Conservation (phyloP, 2,888 invertebrate genomes). For the Vanessa cardui region DNA sequence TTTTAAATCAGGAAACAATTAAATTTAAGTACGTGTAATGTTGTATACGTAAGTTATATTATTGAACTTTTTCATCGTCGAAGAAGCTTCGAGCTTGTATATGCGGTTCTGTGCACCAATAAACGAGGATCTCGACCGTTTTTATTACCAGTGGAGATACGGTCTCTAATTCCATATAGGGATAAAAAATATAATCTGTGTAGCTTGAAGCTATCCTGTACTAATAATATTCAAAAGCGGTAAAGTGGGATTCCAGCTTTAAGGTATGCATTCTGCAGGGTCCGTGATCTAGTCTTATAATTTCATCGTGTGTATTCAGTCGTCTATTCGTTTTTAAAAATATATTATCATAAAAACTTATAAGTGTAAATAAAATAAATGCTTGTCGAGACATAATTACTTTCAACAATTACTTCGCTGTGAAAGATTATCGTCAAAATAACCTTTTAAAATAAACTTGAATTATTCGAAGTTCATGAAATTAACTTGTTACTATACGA, state of each 20-base stretch:
- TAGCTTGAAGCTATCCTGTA: constrained; percentile 12
- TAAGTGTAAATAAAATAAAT: no score
- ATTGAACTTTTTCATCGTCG: constrained; percentile 15
- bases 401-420: no score
- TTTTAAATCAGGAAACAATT: background rate
- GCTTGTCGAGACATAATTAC: no score
- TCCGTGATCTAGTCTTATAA: background rate
- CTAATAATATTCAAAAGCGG: background rate
- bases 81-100: background rate
- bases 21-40: background rate
- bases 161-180: constrained; percentile 38
- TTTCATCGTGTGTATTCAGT: background rate
- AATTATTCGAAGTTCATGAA: no score
- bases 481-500: no score
- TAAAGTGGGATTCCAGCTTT: background rate
- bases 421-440: no score
- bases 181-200: constrained; percentile 17
- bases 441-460: no score
- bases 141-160: constrained; percentile 41
- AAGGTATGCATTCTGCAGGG: background rate
- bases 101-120: constrained; percentile 30
- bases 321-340: background rate
- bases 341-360: no score
- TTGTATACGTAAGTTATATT: background rate
- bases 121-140: constrained; percentile 34